These are phyloP conservation scores for Limnephilus auricula DNA, from an alignment of 2,888 invertebrate genomes.

Conservation along the genomic window DNA sequence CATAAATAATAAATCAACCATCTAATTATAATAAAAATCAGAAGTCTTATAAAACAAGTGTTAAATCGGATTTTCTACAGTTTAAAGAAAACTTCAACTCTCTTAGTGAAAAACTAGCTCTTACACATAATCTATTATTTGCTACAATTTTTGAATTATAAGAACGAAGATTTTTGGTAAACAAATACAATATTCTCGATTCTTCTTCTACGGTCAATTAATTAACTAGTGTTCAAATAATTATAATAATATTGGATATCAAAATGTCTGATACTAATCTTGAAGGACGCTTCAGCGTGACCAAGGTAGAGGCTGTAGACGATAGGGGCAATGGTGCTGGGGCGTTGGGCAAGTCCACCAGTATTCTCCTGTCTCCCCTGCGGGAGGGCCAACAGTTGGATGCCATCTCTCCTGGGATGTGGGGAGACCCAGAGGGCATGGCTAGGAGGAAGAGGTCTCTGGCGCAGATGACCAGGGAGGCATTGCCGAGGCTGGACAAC, in stretches of 20 bases:
- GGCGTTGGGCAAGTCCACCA: slow-evolving; percentile 72
- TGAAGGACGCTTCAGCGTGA: slow-evolving; percentile 73
- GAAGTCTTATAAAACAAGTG: background rate
- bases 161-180: no score
- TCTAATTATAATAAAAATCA: background rate
- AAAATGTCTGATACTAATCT: background rate
- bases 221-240: background rate
- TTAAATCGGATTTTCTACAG: background rate
- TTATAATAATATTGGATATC: background rate
- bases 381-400: slow-evolving; percentile 67
- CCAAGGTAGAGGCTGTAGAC: slow-evolving; percentile 71
- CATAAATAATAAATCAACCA: background rate
- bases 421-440: slow-evolving; percentile 70
- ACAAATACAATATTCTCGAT: no score
- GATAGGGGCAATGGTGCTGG: slow-evolving; percentile 71
- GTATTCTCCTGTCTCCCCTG: slow-evolving; percentile 74
- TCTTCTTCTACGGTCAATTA: background rate
- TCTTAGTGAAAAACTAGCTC: background rate
- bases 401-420: slow-evolving; percentile 68
- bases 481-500: slow-evolving; percentile 88
- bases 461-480: slow-evolving; percentile 86
- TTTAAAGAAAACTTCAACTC: background rate
- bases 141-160: background rate
- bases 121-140: no score
- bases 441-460: slow-evolving; percentile 78